Evolutionary conservation across 2,888 invertebrate genomes (phyloP), one percentile per base, ranked within the genome.

Genomic region (Operophtera brumata): DNA sequence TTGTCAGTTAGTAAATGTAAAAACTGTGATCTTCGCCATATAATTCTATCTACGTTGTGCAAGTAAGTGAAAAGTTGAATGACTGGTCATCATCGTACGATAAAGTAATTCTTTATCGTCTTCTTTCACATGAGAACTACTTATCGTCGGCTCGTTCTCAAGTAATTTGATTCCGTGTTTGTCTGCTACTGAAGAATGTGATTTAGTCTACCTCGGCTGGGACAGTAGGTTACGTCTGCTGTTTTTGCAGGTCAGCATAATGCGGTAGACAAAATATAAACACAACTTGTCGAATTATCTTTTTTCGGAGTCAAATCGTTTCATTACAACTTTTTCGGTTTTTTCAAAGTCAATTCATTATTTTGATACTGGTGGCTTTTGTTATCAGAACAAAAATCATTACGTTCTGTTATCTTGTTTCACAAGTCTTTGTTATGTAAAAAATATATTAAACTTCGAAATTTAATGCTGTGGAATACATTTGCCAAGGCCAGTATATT

Each of bases 71-170:
- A 47, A 14, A 40, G 26, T 43, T 56, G 52, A 45, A 46, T 57
- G 52, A 57, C 52, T 57, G 57, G 47, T 43, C 45, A 57, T 49
- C 48, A 48, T 47, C 37, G 45, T 52, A 52, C 42, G 46, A 47
- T 47, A 28, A 25, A 37, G 13, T 43, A 41, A 36, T 42, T 47
- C 30, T 47, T 35, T 37, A 47, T 30, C 32, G 47, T 45, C 39
- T 44, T 49, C 42, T 69, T 75, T 75, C 75, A 73, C 75, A 65
- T 76, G 75, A 72, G 75, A 76, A 73, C 61, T 50, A 56, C 57
- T 67, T 62, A 57, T 59, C 64, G 59, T 61, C 49, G 65, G 67
- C 51, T 49, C 42, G 58, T 63, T 66, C 57, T 52, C 57, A 50
- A 63, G 76, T 73, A 74, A 76, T 64, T 56, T 53, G 72, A 76